Conservation (phyloP, 1,140 invertebrate species). For the Papilio helenus region DNA sequence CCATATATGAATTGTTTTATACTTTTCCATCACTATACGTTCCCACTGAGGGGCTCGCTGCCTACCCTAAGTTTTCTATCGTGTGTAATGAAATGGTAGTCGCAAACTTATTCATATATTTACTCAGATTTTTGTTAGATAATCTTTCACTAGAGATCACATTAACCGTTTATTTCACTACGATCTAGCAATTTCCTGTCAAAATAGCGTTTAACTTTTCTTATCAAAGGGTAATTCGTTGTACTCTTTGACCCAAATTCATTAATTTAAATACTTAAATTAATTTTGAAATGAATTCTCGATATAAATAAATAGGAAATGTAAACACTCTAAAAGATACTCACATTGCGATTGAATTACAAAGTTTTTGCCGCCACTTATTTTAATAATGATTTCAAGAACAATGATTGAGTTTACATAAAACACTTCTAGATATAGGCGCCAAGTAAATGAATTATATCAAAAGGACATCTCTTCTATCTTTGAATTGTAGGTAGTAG, state of each 20-base stretch:
- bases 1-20: background rate
- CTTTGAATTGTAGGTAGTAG: background rate
- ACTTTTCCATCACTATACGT: background rate
- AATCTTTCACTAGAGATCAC: no score
- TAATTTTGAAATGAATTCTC: background rate
- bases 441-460: background rate
- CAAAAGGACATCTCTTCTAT: background rate
- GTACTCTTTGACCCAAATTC: background rate
- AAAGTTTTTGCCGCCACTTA: slow-evolving; percentile 25
- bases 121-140: no score
- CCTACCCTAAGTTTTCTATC: no score
- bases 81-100: no score
- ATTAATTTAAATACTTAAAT: background rate
- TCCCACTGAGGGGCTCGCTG: no score
- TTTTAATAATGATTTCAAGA: background rate
- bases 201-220: background rate
- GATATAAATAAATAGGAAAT: background rate
- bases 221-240: background rate
- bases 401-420: slow-evolving; percentile 8
- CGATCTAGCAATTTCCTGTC: background rate
- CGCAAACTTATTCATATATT: no score
- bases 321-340: background rate
- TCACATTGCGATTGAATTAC: background rate
- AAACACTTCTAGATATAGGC: slow-evolving; percentile 8
- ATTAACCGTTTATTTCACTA: no score